phyloP scores from a whole-genome alignment of 2,113 vertebrate species.

The Cynoglossus semilaevis region DNA sequence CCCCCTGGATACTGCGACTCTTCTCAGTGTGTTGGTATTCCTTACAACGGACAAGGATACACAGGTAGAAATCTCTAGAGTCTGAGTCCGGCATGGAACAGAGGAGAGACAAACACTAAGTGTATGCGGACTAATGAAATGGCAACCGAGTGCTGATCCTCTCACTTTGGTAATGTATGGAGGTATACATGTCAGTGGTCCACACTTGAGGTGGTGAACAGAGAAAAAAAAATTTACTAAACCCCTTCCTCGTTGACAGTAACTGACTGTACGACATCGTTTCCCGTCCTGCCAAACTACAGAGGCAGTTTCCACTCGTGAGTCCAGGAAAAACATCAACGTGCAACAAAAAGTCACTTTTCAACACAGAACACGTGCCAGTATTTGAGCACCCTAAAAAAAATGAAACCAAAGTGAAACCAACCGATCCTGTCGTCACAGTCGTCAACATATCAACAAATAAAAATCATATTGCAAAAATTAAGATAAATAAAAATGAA shows the following conservation, averaged over 20 bases:
- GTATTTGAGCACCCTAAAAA: too few species aligned
- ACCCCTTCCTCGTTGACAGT: not conserved
- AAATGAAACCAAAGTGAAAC: too few species aligned
- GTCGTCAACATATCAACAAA: too few species aligned
- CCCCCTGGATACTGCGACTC: conserved; percentile 96
- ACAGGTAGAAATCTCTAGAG: conserved; percentile 82
- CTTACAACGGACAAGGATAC: conserved; percentile 98
- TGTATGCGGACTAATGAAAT: conserved; percentile 59
- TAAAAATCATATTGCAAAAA: too few species aligned
- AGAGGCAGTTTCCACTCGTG: too few species aligned
- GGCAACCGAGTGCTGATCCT: conserved; percentile 38
- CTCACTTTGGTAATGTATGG: conserved; percentile 56
- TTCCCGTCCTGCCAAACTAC: too few species aligned
- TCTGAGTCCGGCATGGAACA: conserved; percentile 52
- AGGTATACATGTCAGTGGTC: conserved; percentile 35
- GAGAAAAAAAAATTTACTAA: not conserved
- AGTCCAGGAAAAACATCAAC: too few species aligned
- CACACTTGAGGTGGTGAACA: not conserved
- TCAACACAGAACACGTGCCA: too few species aligned
- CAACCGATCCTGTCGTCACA: too few species aligned
- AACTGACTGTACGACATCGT: not conserved
- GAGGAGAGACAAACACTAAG: conserved; percentile 33
- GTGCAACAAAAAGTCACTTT: too few species aligned
- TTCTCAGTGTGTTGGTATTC: conserved; percentile 96
- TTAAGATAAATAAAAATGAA: too few species aligned